phyloP scores from a whole-genome alignment of 2,888 invertebrate species.

The Calameuta pallipes region DNA sequence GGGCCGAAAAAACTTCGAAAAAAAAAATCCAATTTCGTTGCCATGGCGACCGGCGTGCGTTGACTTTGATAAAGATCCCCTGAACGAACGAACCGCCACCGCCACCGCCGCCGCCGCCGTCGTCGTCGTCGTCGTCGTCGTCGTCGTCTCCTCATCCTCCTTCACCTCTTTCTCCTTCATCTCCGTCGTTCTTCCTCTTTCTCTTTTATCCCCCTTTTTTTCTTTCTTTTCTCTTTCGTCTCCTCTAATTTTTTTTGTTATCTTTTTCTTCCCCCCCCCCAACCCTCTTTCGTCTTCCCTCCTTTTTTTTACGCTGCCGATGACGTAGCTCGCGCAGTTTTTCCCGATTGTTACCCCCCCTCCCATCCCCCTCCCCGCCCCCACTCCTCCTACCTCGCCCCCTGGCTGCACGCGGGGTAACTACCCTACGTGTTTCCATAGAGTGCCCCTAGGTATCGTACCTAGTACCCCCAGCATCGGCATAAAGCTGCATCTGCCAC shows the following conservation, averaged over 20 bases:
- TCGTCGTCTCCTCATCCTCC: constrained; percentile 13
- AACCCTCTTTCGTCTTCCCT: constrained; percentile 4
- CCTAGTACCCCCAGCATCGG: background rate
- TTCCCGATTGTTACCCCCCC: constrained; percentile 4
- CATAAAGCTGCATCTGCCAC: background rate
- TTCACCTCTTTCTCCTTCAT: constrained; percentile 2
- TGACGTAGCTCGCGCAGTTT: constrained; percentile 28
- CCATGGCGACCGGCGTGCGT: constrained; percentile 65
- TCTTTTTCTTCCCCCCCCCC: constrained; percentile 22
- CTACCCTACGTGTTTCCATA: constrained; percentile 23
- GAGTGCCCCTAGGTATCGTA: background rate
- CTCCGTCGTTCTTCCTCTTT: constrained; percentile 11
- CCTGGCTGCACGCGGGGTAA: constrained; percentile 9
- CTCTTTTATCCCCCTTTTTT: constrained; percentile 10
- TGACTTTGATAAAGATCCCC: constrained; percentile 66
- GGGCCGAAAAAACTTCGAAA: constrained; percentile 64
- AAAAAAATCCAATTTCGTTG: constrained; percentile 67
- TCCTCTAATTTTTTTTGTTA: constrained; percentile 15
- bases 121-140: constrained; percentile 23
- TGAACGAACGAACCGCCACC: constrained; percentile 39
- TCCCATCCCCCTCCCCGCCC: background rate
- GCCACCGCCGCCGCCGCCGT: background rate
- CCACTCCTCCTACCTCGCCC: constrained; percentile 3
- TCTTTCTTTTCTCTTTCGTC: constrained; percentile 18
- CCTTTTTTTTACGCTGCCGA: constrained; percentile 28